These are phyloP conservation scores for Mixornis gularis DNA, from an alignment of 2,113 vertebrate species.

Conservation along the genomic window DNA sequence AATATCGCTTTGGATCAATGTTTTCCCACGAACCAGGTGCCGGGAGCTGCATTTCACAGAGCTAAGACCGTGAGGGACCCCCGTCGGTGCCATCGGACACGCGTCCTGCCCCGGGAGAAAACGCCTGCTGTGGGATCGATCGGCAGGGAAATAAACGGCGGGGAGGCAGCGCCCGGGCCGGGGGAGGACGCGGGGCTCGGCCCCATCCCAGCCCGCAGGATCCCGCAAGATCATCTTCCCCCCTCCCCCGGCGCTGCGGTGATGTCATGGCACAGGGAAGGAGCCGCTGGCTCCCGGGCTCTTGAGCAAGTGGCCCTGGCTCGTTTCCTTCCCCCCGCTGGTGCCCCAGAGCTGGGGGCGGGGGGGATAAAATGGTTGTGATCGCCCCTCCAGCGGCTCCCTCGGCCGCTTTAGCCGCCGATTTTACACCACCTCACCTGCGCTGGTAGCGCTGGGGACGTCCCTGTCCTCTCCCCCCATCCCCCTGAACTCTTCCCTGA, in stretches of 20 bases:
- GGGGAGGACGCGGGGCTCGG: not conserved
- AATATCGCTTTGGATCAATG: no score
- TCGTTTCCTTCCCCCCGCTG: not conserved
- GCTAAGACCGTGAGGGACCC: accelerated
- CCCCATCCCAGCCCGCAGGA: not conserved
- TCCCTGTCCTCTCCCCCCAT: no score
- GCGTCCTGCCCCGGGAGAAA: not conserved
- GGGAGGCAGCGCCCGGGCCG: accelerated
- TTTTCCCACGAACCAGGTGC: accelerated
- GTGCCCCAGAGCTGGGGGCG: not conserved
- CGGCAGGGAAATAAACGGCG: accelerated
- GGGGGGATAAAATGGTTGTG: no score
- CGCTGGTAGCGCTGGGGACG: accelerated
- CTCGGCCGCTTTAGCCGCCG: not conserved
- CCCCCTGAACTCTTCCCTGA: accelerated
- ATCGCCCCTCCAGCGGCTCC: not conserved
- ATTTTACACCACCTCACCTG: accelerated
- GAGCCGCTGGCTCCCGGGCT: not conserved
- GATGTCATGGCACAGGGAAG: slow-evolving; percentile 40
- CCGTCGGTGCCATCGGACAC: accelerated
- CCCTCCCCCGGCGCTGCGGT: not conserved
- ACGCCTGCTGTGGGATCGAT: no score
- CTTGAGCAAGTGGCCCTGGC: slow-evolving; percentile 12
- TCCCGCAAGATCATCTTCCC: not conserved
- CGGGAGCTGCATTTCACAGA: accelerated